Base-by-base conservation (phyloP, 2,888 invertebrate genomes). In the Itoplectis maculator region DNA sequence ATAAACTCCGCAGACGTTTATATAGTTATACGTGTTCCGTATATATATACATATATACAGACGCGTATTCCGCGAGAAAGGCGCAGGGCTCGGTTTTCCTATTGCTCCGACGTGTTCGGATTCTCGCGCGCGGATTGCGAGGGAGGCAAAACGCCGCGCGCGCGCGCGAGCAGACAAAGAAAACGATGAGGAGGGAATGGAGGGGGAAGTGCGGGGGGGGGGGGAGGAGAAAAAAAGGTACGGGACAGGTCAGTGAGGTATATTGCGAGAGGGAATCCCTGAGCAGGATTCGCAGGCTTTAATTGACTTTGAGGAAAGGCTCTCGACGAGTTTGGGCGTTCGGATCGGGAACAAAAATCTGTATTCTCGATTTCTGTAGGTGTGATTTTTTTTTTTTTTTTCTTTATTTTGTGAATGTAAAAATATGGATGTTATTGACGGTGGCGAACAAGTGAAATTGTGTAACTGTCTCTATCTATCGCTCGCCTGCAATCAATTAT, bases 401-500 rank as follows among this genome's bases (percentile, higher is more conserved):
- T 29, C 5, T 29, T 29, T 29, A 3, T 29, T 47, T 13, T 47
- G n/a, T 5, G 47, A n/a, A 5, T 29, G 29, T 29, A 29, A 29
- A 29, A n/a, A n/a, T 11, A n/a, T 47, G n/a, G 9, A 47, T 47
- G n/a, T n/a, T n/a, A 3, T 13, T 13, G n/a, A 5, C 47, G 47
- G 9, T 15, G 35, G 3, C n/a, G 35, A n/a, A 29, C 40, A 61
- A 40, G 61, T 40, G 61, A 61, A 37, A 37, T 61, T 37, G 8
- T 61, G 37, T 61, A 40, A 54, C 75, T 54, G 72, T 66, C 66
- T n/a, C n/a, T n/a, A n/a, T n/a, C n/a, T n/a, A 29, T 29, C 29
- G n/a, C n/a, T n/a, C n/a, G n/a, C n/a, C 51, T 42, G 59, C 75
- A 70, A 78, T 78, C 74, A 78, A 82, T 82, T 82, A 82, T 74